Percentiles rank a stretch among this genome's conserved stretches.
phyloP scores from a whole-genome alignment of 2,797 vertebrate species.

The Lithobates sylvaticus region DNA sequence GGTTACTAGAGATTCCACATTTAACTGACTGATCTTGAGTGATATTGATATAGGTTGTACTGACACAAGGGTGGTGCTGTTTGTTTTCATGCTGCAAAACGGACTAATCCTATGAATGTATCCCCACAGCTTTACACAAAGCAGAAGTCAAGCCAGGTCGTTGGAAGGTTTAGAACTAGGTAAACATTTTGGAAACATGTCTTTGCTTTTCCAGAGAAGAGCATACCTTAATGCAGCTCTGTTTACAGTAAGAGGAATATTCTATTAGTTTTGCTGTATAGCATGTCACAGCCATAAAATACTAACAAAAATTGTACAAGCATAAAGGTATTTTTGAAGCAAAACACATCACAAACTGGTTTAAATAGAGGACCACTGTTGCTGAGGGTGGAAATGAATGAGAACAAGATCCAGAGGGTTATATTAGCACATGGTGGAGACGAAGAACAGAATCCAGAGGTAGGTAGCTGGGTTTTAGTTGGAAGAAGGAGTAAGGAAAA shows the following conservation, averaged over 20 bases:
- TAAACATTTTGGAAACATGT: conserved; percentile 21
- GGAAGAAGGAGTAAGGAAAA: no score
- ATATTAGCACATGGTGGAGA: no score
- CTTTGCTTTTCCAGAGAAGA: conserved; percentile 9
- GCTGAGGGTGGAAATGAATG: no score
- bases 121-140: neutral
- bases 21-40: neutral
- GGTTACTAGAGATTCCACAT: neutral
- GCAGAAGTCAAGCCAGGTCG: conserved; percentile 32
- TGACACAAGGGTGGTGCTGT: neutral
- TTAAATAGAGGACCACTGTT: no score
- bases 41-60: neutral
- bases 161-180: conserved; percentile 9
- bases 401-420: no score
- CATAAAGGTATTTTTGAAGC: no score
- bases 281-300: neutral
- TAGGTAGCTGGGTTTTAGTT: no score
- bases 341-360: no score
- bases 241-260: neutral
- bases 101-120: conserved; percentile 32
- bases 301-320: no score
- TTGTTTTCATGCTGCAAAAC: conserved; percentile 31
- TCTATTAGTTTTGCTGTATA: neutral
- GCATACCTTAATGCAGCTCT: neutral
- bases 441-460: no score